These are phyloP conservation scores for Synergus japonicus DNA, from an alignment of 2,888 invertebrate species.

Conservation along the genomic window DNA sequence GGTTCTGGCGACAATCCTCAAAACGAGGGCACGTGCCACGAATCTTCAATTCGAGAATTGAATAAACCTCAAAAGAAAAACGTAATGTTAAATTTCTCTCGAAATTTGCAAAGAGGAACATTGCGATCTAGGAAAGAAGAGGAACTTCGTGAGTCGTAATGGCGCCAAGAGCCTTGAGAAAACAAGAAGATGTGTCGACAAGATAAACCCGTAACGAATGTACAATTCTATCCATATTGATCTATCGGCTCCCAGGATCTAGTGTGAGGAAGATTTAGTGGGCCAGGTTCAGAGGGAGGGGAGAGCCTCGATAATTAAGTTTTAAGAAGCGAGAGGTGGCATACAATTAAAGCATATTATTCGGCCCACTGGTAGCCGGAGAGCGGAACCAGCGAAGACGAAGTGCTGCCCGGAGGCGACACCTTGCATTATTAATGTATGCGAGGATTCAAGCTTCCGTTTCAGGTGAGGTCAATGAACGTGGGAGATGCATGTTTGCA, in stretches of 20 bases:
- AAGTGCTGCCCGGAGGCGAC: slow-evolving; percentile 77
- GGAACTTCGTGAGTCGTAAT: not conserved
- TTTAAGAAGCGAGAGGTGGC: slow-evolving; percentile 57
- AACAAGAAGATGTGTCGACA: slow-evolving; percentile 14
- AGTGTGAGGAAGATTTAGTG: slow-evolving; percentile 51
- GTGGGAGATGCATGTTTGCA: slow-evolving; percentile 27
- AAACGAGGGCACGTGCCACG: slow-evolving; percentile 70
- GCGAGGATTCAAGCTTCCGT: slow-evolving; percentile 74
- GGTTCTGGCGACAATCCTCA: slow-evolving; percentile 72
- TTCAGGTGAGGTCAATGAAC: slow-evolving; percentile 44
- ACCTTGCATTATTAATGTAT: slow-evolving; percentile 76
- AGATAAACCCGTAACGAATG: slow-evolving; percentile 41
- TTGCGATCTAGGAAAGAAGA: not conserved
- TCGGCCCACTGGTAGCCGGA: slow-evolving; percentile 61
- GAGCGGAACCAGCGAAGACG: slow-evolving; percentile 69
- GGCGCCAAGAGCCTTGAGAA: not conserved
- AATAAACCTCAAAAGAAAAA: not conserved
- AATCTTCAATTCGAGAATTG: slow-evolving; percentile 41
- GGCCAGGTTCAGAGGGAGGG: slow-evolving; percentile 38
- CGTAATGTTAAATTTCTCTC: not conserved
- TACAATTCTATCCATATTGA: slow-evolving; percentile 43
- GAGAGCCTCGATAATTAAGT: slow-evolving; percentile 56
- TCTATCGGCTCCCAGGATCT: slow-evolving; percentile 47
- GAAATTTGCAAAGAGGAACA: not conserved
- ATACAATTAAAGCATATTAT: slow-evolving; percentile 66